These are phyloP conservation scores for Dynastes hyllus DNA, from an alignment of 2,888 invertebrate genomes.

Conservation along the genomic window DNA sequence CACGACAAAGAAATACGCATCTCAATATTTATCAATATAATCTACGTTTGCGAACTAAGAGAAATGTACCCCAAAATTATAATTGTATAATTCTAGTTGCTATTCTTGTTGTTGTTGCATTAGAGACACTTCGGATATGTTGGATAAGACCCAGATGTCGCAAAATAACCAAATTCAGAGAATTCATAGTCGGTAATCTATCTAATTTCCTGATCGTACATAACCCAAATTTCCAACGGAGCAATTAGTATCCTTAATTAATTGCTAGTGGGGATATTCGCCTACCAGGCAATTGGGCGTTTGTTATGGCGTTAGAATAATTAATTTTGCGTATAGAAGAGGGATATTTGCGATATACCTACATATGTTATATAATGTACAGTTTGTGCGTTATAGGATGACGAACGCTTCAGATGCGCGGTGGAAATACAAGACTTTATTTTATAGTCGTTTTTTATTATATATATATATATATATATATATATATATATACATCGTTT, in stretches of 20 bases:
- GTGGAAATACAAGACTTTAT: no score
- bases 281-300: not conserved
- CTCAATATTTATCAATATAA: no score
- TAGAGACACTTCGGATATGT: not conserved
- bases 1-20: no score
- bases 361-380: no score
- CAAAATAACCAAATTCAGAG: not conserved
- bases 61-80: not conserved
- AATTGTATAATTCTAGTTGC: no score
- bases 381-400: no score
- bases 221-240: constrained; percentile 5
- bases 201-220: constrained; percentile 17
- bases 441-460: no score
- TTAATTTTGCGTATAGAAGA: not conserved
- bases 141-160: not conserved
- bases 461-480: no score
- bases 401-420: no score
- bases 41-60: no score
- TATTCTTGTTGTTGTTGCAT: not conserved
- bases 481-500: not conserved
- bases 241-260: constrained; percentile 16
- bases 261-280: constrained; percentile 12
- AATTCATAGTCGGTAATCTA: not conserved
- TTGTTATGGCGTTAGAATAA: constrained; percentile 1
- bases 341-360: not conserved